Percentiles rank a stretch among this genome's conserved stretches.
Evolutionary conservation across 1,140 invertebrate species (phyloP).

Genomic region (Antheraea pernyi): DNA sequence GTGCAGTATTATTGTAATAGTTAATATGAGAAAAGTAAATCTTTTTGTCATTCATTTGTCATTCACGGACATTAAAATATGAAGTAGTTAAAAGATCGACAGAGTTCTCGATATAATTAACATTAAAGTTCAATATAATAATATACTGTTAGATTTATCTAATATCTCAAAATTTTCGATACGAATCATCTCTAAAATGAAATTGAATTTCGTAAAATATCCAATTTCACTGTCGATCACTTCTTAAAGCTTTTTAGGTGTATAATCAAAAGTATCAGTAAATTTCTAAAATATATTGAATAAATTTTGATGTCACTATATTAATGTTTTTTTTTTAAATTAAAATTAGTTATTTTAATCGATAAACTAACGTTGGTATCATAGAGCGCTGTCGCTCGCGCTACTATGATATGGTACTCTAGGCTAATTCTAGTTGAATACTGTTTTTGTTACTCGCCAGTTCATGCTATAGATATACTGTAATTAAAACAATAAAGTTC

Average conservation of each 20-base stretch:
- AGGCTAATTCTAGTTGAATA: conserved; percentile 71
- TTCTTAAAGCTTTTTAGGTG: conserved; percentile 60
- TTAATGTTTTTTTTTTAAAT: conserved; percentile 36
- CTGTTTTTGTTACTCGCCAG: conserved; percentile 73
- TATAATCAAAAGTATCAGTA: conserved; percentile 56
- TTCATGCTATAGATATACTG: conserved; percentile 77
- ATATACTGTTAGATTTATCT: neutral
- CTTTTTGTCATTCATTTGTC: neutral
- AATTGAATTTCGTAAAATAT: neutral
- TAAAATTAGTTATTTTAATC: conserved; percentile 52
- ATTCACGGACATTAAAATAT: neutral
- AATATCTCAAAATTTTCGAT: neutral
- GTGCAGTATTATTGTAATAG: too few relatives aligned
- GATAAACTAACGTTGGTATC: conserved; percentile 47
- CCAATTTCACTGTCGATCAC: conserved; percentile 33
- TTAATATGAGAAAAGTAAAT: neutral
- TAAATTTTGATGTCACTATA: conserved; percentile 60
- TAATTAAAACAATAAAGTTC: conserved; percentile 78
- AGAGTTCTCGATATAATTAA: conserved; percentile 20
- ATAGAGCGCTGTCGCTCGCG: conserved; percentile 58
- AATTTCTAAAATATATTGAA: conserved; percentile 40
- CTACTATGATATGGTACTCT: conserved; percentile 64
- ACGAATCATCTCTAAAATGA: neutral
- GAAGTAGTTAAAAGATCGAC: conserved; percentile 16
- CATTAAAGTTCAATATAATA: conserved; percentile 4